Base-by-base conservation (phyloP, 2,888 invertebrate genomes). In the Lithophane leautieri region DNA sequence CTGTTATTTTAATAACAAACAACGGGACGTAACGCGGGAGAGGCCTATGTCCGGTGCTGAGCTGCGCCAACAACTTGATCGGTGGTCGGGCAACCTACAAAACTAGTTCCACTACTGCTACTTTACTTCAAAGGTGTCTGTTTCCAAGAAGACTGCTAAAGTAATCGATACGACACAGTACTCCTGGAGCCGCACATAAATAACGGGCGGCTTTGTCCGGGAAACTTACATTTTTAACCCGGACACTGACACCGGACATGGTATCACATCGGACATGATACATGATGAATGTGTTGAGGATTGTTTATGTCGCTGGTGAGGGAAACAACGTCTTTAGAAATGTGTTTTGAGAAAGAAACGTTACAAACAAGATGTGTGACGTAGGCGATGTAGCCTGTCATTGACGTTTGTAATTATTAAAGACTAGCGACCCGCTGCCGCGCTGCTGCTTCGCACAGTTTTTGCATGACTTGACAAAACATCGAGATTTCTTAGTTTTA, bases 201-300 rank as follows among this genome's bases (percentile, higher is more conserved):
- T 78, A 78, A 82, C 73, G 16, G 52, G 47, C 70, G 61, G 63
- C 67, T 78, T 62, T 78, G 67, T 81, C 67, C 62, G 73, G 56
- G 67, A 70, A 67, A 63, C 81, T 69, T 54, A 79, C 40, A 79
- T 75, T 78, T 69, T 74, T 71, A 70, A 73, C 44, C 40, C 70
- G 63, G 58, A 68, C 54, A 72, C 56, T 19, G 58, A 52, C 78
- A 60, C 42, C 66, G 50, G 34, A 68, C 70, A 47, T 50, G 47
- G 54, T 12, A 62, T 25, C 68, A 69, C 65, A 44, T 25, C 60
- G 54, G 73, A 47, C 72, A n/a, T 16, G 25, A 25, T 22, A 56
- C 65, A 70, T 78, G 78, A 78, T 67, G 42, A 34, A 81, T 81
- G 65, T 62, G 54, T 28, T n/a, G 44, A 56, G 69, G 69, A 70